phyloP scores from a whole-genome alignment of 1,140 invertebrate genomes.

The Meteorus sp. region DNA sequence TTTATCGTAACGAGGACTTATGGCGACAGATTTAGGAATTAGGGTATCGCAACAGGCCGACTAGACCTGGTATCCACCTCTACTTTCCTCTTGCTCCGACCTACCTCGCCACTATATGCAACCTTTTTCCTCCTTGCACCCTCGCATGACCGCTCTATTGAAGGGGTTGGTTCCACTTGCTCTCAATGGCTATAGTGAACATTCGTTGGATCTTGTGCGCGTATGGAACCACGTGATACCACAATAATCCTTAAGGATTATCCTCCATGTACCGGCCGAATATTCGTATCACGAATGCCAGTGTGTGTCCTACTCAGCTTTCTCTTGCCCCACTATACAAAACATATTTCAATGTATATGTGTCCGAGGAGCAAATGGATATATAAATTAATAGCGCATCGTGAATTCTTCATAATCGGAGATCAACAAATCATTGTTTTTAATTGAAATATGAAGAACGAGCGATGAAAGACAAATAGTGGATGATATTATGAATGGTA shows the following conservation, averaged over 20 bases:
- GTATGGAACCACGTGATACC: constrained; percentile 38
- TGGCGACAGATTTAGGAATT: constrained; percentile 63
- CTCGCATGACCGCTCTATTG: constrained; percentile 1
- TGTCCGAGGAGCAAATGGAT: no score
- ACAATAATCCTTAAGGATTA: constrained; percentile 59
- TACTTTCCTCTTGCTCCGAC: no score
- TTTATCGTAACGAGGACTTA: constrained; percentile 62
- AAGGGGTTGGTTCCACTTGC: constrained; percentile 34
- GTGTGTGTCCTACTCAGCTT: not conserved
- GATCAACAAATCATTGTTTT: no score
- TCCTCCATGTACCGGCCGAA: constrained; percentile 38
- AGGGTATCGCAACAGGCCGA: constrained; percentile 48
- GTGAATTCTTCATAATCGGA: no score
- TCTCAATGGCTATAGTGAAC: no score
- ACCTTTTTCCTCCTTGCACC: not conserved
- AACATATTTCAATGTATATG: constrained; percentile 9
- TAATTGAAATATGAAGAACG: no score
- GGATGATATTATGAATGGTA: no score
- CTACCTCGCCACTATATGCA: no score
- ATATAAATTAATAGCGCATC: no score
- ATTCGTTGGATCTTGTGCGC: constrained; percentile 22
- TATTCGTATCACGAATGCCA: constrained; percentile 31
- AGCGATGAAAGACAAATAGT: no score
- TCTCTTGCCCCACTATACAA: constrained; percentile 12
- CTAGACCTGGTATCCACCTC: constrained; percentile 19